phyloP scores from a whole-genome alignment of 2,888 invertebrate species.

The Timandra comae region DNA sequence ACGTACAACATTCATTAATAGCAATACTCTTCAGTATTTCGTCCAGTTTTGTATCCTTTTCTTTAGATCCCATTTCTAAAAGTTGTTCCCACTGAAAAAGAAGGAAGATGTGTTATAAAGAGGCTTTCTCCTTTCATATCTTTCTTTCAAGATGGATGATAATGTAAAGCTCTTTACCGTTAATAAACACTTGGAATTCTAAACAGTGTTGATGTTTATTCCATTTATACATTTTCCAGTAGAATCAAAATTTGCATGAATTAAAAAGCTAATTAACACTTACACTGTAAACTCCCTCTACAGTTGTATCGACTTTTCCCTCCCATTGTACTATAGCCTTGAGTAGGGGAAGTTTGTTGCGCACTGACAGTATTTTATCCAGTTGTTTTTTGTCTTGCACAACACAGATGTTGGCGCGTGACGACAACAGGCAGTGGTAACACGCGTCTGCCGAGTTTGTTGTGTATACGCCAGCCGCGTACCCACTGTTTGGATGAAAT shows the following conservation, averaged over 20 bases:
- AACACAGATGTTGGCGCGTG: conserved; percentile 89
- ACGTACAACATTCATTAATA: conserved; percentile 89
- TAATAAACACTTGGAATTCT: too few species aligned
- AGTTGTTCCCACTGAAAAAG: conserved; percentile 87
- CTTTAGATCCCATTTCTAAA: conserved; percentile 82
- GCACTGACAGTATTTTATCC: conserved; percentile 86
- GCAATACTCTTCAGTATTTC: conserved; percentile 81
- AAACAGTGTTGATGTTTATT: too few species aligned
- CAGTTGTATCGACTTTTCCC: conserved; percentile 51
- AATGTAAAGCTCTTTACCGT: too few species aligned
- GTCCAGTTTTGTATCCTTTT: conserved; percentile 82
- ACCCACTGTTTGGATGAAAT: conserved; percentile 76
- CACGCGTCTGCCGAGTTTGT: conserved; percentile 94
- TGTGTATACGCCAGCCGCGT: conserved; percentile 92
- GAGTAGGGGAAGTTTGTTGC: conserved; percentile 81
- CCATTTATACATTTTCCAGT: too few species aligned
- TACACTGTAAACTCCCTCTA: conserved; percentile 64
- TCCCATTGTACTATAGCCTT: conserved; percentile 87
- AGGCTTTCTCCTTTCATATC: too few species aligned
- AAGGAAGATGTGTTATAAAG: too few species aligned
- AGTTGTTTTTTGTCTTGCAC: conserved; percentile 92
- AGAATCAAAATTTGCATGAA: too few species aligned
- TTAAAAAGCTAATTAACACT: too few species aligned
- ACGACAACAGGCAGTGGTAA: conserved; percentile 83
- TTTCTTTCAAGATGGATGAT: too few species aligned